Base-by-base conservation (phyloP, 2,113 vertebrate genomes). In the Bos javanicus region DNA sequence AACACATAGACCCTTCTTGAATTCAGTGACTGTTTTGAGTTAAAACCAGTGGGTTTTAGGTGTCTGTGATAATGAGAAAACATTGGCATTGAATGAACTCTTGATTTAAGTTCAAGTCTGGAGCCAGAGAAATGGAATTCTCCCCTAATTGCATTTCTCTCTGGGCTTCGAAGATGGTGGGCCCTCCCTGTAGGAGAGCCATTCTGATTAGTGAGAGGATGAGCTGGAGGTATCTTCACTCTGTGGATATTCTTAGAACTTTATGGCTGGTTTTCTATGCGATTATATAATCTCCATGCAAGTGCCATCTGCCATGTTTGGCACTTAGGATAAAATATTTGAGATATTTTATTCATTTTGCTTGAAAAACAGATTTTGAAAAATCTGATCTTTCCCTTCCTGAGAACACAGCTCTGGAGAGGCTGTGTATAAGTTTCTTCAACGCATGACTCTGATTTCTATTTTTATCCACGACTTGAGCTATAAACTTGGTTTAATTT, bases 291-390 rank as follows among this genome's bases (percentile, higher is more conserved):
- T 97, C 87, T 60, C 57, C 82, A 92, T 74, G 85, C 93, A 97
- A 95, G 95, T 91, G 97, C 98, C 97, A 98, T 97, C 95, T 98
- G 97, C 96, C 90, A 71, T 97, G 74, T 98, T 97, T 97, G 97
- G 96, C 96, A 97, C 95, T 97, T 97, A 78, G 10, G 91, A 92
- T 96, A 96, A 98, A 97, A 98, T 98, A 98, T 97, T 98, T 98
- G 97, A 97, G 88, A 97, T 94, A 97, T 97, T 97, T 97, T 97
- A 98, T 97, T 98, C 97, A 98, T 97, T 97, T 95, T 97, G 82
- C 94, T 97, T 97, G 82, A 98, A 94, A 97, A 98, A 96, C 94
- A 98, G 96, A 98, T 98, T 97, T 96, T 95, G 91, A 97, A 92
- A 96, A 97, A 87, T 95, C 67, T 96, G 92, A 78, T 94, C 92